Evolutionary conservation across 2,797 vertebrate species (phyloP), one percentile per base, ranked within the genome.

Genomic region (Lagorchestes hirsutus): DNA sequence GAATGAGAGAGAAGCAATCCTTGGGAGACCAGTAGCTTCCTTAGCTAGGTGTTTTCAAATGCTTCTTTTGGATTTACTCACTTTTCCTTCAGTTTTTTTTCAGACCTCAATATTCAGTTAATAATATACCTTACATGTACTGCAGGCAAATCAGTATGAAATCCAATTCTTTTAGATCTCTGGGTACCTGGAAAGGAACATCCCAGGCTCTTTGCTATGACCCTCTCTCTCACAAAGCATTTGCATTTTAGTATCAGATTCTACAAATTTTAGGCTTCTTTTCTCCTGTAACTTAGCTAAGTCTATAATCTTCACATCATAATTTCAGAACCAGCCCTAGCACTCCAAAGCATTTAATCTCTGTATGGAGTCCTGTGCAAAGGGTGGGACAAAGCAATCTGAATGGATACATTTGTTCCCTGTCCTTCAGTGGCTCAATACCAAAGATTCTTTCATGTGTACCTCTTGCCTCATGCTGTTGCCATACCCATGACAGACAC

Each of bases 1-100:
- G 97, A 98, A 98, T 98, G 98, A 98, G 98, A 98, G 98, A 98
- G 98, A 98, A 98, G 97, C 98, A 98, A 97, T 98, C 96, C 96
- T 98, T 98, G 98, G 97, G 98, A 98, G 98, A 98, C 98, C 97
- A 97, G 98, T 97, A 98, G 98, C 98, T 98, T 98, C 98, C 98
- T 98, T 98, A 98, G 97, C 98, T 40, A 16, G 97, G 96, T 18
- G 97, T 98, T 98, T 98, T 98, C 97, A 98, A 93, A 95, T 97
- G 97, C 93, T 67, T 93, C 95, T 94, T 98, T 97, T 97, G 98
- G 98, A 98, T 98, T 96, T 93, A 96, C 97, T 97, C 98, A 22
- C 95, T 97, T 97, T 96, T 95, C 96, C 96, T 97, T 97, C 96
- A 97, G 96, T 97, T 98, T 98, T 98, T 98, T 98, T 98, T 97